These are phyloP conservation scores for Anguilla marmorata DNA, from an alignment of 2,797 vertebrate species.

Conservation along the genomic window DNA sequence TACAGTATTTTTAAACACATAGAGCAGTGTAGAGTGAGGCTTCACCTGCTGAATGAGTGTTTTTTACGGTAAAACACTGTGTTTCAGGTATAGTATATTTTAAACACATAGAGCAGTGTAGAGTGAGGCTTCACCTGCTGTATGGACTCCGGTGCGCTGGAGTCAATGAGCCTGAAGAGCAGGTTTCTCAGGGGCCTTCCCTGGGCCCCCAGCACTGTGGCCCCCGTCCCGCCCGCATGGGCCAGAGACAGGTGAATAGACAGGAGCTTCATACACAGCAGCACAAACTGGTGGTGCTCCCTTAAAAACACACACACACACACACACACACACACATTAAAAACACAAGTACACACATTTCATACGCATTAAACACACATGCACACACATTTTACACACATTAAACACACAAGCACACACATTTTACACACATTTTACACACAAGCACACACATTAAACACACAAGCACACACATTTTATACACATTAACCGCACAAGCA, in stretches of 20 bases:
- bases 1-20: not conserved
- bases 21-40: not conserved
- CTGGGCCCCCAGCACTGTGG: slow-evolving; percentile 77
- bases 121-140: slow-evolving; percentile 67
- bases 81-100: no score
- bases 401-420: not conserved
- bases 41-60: slow-evolving; percentile 66
- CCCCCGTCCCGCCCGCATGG: slow-evolving; percentile 77
- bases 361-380: no score
- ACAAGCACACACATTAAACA: not conserved
- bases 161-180: slow-evolving; percentile 80
- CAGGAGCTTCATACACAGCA: slow-evolving; percentile 80
- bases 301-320: slow-evolving; percentile 50
- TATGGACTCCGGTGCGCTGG: slow-evolving; percentile 77
- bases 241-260: slow-evolving; percentile 80
- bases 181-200: slow-evolving; percentile 77
- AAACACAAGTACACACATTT: not conserved
- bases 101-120: not conserved
- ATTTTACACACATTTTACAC: not conserved
- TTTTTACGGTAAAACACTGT: no score
- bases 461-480: not conserved
- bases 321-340: not conserved
- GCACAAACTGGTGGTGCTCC: slow-evolving; percentile 80
- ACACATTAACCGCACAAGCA: no score
- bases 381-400: not conserved